These are phyloP conservation scores for Galerucella calmariensis DNA, from an alignment of 2,888 invertebrate species.

Conservation along the genomic window DNA sequence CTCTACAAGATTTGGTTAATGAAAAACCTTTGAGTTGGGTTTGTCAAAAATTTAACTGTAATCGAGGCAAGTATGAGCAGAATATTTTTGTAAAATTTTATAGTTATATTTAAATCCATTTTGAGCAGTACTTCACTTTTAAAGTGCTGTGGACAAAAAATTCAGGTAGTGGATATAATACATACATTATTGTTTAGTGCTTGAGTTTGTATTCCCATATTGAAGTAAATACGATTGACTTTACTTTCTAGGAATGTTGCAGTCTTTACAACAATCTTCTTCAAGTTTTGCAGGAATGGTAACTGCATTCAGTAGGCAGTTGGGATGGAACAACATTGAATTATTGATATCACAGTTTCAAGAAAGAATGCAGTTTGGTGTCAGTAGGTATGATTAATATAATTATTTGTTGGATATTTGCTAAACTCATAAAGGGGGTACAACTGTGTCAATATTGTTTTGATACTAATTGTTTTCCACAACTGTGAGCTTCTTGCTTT, in stretches of 20 bases:
- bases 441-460: no score
- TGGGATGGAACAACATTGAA: constrained; percentile 94
- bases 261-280: constrained; percentile 93
- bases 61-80: constrained; percentile 71
- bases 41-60: constrained; percentile 85
- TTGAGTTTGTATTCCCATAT: no score
- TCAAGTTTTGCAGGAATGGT: constrained; percentile 98
- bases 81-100: neutral
- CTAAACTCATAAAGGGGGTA: no score
- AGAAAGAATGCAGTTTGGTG: constrained; percentile 92
- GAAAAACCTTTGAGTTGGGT: constrained; percentile 86
- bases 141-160: no score
- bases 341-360: constrained; percentile 92
- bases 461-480: no score
- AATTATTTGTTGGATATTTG: no score
- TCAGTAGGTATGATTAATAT: constrained; percentile 67
- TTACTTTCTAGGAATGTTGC: constrained; percentile 70
- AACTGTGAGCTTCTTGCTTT: no score
- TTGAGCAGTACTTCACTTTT: no score
- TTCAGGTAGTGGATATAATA: no score
- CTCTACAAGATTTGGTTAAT: constrained; percentile 87
- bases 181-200: no score
- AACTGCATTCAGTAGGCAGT: constrained; percentile 91
- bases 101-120: neutral
- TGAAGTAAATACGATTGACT: no score